These are phyloP conservation scores for Lysiphlebus fabarum DNA, from an alignment of 1,140 invertebrate species.

Conservation along the genomic window DNA sequence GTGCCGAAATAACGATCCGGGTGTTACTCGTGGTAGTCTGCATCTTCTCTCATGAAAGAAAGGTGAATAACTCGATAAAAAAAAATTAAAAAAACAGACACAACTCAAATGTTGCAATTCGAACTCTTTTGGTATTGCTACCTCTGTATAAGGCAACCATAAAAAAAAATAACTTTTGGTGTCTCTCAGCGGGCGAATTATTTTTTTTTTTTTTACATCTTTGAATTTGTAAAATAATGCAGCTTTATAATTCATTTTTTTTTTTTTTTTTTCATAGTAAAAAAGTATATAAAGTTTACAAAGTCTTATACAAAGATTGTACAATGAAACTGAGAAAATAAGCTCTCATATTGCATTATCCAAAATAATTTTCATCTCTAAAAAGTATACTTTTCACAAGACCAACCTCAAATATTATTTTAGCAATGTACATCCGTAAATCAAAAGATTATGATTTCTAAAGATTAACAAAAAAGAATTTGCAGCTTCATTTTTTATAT, in stretches of 20 bases:
- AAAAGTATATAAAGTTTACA: background rate
- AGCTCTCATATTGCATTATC: conserved; percentile 29
- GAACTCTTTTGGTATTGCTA: no score
- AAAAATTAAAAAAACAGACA: no score
- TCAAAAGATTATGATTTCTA: conserved; percentile 27
- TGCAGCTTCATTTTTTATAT: conserved; percentile 29
- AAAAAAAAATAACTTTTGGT: no score
- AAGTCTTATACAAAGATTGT: background rate
- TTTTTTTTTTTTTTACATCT: no score
- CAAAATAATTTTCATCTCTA: conserved; percentile 26
- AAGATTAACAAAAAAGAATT: conserved; percentile 39
- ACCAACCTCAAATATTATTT: conserved; percentile 25
- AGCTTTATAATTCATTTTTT: conserved; percentile 6
- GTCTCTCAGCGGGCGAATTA: no score
- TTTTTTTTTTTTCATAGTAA: no score
- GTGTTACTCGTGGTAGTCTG: no score
- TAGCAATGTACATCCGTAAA: conserved; percentile 25
- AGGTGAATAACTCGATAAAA: no score
- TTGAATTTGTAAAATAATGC: no score
- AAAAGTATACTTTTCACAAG: conserved; percentile 15
- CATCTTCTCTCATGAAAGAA: no score
- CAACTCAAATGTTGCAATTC: no score
- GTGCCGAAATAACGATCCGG: conserved; percentile 26
- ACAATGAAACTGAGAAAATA: conserved; percentile 11
- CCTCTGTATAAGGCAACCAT: no score